Percentiles rank a stretch among this genome's conserved stretches.
These are phyloP conservation scores for Hyles lineata DNA, from an alignment of 2,888 invertebrate species.

Conservation along the genomic window DNA sequence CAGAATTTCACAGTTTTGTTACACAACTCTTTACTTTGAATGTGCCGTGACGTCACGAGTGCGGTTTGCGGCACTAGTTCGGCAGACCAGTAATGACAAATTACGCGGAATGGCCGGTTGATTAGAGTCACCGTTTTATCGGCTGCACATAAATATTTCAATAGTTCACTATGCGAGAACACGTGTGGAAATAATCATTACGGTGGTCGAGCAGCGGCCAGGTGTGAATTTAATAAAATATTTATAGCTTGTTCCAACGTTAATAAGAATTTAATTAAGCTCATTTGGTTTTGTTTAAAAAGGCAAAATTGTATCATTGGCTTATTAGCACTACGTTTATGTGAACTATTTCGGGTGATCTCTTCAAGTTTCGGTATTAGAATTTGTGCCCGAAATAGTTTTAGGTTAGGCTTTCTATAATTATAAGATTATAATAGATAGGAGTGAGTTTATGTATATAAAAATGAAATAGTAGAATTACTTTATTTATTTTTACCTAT, in stretches of 20 bases:
- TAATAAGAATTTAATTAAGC: too few relatives aligned
- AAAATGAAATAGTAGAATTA: not conserved
- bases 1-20: not conserved
- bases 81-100: slow-evolving; percentile 18
- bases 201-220: not conserved
- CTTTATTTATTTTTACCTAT: not conserved
- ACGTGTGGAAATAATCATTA: not conserved
- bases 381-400: too few relatives aligned
- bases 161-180: not conserved
- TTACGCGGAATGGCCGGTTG: slow-evolving; percentile 7
- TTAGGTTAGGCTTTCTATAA: too few relatives aligned
- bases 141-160: slow-evolving; percentile 4
- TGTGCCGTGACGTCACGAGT: not conserved
- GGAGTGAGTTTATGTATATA: too few relatives aligned
- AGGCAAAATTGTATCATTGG: too few relatives aligned
- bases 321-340: too few relatives aligned
- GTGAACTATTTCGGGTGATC: too few relatives aligned
- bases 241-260: not conserved
- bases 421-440: too few relatives aligned
- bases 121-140: slow-evolving; percentile 7
- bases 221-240: not conserved
- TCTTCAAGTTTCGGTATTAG: too few relatives aligned
- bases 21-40: not conserved
- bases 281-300: too few relatives aligned
- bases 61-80: slow-evolving; percentile 10